Evolutionary conservation across 2,888 invertebrate genomes (phyloP).

Genomic region (Graphium colonna): DNA sequence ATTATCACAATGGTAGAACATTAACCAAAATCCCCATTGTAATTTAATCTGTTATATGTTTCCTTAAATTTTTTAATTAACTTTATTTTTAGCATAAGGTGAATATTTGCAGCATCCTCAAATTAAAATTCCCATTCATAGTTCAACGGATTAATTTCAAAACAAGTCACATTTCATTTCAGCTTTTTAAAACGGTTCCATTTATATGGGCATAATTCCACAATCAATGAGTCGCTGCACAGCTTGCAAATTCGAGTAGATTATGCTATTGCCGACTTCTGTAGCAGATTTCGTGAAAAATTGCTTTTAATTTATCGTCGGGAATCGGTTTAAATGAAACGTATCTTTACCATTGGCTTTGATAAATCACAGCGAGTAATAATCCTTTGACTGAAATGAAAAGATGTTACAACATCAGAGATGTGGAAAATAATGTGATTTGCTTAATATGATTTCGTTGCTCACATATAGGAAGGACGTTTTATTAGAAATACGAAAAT

Average conservation of each 20-base stretch:
- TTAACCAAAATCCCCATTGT: too few species aligned
- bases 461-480: neutral
- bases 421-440: neutral
- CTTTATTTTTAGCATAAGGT: too few species aligned
- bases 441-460: neutral
- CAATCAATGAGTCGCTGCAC: conserved; percentile 38
- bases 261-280: conserved; percentile 38
- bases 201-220: conserved; percentile 35
- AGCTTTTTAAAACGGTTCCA: conserved; percentile 7
- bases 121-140: neutral
- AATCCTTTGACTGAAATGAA: neutral
- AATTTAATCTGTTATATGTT: too few species aligned
- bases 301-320: conserved; percentile 52
- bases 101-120: neutral
- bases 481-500: neutral
- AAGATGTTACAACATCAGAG: neutral
- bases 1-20: too few species aligned
- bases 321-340: conserved; percentile 26
- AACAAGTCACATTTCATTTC: neutral
- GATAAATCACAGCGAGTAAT: neutral
- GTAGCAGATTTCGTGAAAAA: conserved; percentile 54
- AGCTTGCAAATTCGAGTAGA: conserved; percentile 52
- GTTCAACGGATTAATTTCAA: conserved; percentile 2
- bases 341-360: neutral
- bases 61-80: neutral